phyloP scores from a whole-genome alignment of 2,888 invertebrate genomes.

The Camptogramma bilineatum region DNA sequence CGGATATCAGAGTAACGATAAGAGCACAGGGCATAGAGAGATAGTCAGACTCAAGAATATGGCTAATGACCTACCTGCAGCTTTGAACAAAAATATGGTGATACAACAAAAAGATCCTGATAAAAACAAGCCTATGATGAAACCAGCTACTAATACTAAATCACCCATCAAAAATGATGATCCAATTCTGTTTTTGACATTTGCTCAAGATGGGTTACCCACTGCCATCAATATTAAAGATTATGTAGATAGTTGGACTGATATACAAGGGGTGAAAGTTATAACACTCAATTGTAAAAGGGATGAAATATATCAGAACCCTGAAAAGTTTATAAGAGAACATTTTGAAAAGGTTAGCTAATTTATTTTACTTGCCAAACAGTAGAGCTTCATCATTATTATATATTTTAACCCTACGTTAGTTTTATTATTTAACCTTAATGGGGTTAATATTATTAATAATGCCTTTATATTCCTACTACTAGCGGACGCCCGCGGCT shows the following conservation, averaged over 20 bases:
- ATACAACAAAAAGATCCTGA: slow-evolving; percentile 59
- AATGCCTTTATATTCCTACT: too few relatives aligned
- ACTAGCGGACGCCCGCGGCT: too few relatives aligned
- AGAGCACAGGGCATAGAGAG: slow-evolving; percentile 63
- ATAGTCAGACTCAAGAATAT: slow-evolving; percentile 72
- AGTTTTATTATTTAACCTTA: too few relatives aligned
- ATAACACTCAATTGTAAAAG: slow-evolving; percentile 79
- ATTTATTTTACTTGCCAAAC: not conserved
- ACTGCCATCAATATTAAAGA: slow-evolving; percentile 78
- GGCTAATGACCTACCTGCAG: slow-evolving; percentile 71
- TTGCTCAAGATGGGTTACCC: slow-evolving; percentile 80
- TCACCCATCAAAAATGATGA: slow-evolving; percentile 58
- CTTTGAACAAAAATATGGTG: slow-evolving; percentile 67
- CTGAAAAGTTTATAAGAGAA: slow-evolving; percentile 83
- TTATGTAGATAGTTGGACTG: slow-evolving; percentile 76
- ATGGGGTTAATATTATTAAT: too few relatives aligned
- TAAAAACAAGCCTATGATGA: slow-evolving; percentile 58
- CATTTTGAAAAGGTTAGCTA: slow-evolving; percentile 82
- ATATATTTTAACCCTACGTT: too few relatives aligned
- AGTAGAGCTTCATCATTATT: not conserved
- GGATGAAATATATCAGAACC: slow-evolving; percentile 81
- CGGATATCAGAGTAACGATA: slow-evolving; percentile 74
- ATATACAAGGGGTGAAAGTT: slow-evolving; percentile 68
- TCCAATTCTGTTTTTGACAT: slow-evolving; percentile 81
- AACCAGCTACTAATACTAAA: slow-evolving; percentile 50